phyloP scores from a whole-genome alignment of 2,888 invertebrate genomes.

The Conops quadrifasciatus region DNA sequence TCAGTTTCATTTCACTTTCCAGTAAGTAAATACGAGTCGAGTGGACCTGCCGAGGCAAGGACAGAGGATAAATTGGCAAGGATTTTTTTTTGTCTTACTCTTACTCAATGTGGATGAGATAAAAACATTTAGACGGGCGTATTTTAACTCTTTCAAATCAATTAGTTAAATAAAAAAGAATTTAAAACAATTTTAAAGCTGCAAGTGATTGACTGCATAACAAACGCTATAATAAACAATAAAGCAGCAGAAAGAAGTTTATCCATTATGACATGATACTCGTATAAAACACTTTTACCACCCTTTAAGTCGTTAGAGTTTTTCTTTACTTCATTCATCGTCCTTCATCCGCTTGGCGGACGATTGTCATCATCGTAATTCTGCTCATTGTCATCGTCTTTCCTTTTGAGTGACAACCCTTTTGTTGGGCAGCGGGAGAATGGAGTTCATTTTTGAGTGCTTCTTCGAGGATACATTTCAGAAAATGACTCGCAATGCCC shows the following conservation, averaged over 20 bases:
- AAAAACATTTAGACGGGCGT: background rate
- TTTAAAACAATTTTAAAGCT: background rate
- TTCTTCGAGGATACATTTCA: slow-evolving; percentile 81
- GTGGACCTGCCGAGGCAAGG: background rate
- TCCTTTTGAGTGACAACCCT: background rate
- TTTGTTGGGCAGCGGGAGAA: slow-evolving; percentile 55
- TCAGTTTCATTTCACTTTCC: slow-evolving; percentile 32
- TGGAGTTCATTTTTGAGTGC: slow-evolving; percentile 82
- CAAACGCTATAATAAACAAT: too few relatives aligned
- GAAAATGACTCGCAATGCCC: slow-evolving; percentile 75
- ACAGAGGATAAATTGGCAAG: background rate
- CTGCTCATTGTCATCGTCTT: background rate
- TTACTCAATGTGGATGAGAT: background rate
- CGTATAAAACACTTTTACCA: background rate
- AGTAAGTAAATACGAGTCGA: background rate
- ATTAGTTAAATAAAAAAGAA: background rate
- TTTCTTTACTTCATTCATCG: background rate
- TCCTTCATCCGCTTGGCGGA: background rate
- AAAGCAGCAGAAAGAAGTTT: too few relatives aligned
- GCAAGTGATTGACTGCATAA: too few relatives aligned
- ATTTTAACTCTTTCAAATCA: background rate
- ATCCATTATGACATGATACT: too few relatives aligned
- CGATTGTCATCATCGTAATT: background rate
- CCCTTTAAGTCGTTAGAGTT: background rate
- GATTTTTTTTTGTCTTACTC: background rate